phyloP scores from a whole-genome alignment of 2,888 invertebrate species.

The Pachliopta kotzebuea region DNA sequence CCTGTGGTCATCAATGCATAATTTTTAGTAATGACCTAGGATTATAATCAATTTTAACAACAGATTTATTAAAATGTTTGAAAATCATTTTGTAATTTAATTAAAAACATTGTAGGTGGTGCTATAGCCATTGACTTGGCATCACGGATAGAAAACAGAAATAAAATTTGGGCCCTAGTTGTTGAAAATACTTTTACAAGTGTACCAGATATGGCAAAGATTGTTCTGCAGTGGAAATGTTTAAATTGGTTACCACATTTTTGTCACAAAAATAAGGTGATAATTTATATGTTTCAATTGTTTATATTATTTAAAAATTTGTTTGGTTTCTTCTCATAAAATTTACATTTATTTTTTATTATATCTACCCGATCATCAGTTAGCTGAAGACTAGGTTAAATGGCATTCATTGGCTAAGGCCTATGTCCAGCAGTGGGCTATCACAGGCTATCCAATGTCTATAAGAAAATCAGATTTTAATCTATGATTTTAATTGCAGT shows the following conservation, averaged over 20 bases:
- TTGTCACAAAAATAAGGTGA: constrained; percentile 95
- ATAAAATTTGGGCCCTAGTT: constrained; percentile 91
- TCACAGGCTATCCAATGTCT: too few relatives aligned
- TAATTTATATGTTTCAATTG: background rate
- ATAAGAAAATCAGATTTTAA: too few relatives aligned
- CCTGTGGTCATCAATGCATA: background rate
- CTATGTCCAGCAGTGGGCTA: too few relatives aligned
- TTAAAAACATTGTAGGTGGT: constrained; percentile 82
- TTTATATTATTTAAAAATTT: background rate
- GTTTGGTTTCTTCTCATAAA: background rate
- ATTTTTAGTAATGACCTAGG: too few relatives aligned
- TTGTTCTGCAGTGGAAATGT: constrained; percentile 87
- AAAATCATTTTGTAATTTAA: background rate
- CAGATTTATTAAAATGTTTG: background rate
- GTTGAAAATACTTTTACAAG: constrained; percentile 98
- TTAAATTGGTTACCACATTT: constrained; percentile 89
- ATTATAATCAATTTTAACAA: too few relatives aligned
- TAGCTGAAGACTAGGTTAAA: too few relatives aligned
- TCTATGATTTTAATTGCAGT: constrained; percentile 73
- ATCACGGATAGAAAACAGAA: constrained; percentile 86
- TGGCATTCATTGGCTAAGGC: too few relatives aligned
- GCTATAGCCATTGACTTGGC: constrained; percentile 95
- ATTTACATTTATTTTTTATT: background rate
- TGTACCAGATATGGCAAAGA: constrained; percentile 94
- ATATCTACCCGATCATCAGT: too few relatives aligned